Conservation (phyloP, 2,888 invertebrate species). For the Thymelicus sylvestris region DNA sequence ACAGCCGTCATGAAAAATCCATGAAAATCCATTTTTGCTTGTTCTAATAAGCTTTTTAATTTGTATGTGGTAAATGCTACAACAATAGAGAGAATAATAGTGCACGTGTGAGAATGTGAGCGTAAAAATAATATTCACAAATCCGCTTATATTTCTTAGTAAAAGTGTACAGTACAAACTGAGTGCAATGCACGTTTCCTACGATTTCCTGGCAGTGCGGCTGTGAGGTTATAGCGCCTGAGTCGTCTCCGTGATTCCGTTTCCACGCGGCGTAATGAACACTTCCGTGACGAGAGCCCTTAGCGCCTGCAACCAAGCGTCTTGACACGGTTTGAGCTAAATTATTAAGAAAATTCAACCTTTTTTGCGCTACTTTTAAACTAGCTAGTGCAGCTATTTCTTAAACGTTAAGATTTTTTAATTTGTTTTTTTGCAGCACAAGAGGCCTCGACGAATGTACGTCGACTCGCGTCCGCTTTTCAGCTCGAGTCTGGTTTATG, state of each 20-base stretch:
- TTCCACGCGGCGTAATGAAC: conserved; percentile 33
- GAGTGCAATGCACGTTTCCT: conserved; percentile 7
- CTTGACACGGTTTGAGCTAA: conserved; percentile 38
- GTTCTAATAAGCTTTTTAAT: no score
- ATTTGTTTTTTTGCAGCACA: conserved; percentile 28
- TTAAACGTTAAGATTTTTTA: conserved; percentile 21
- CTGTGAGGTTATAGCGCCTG: no score
- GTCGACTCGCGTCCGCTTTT: conserved; percentile 12
- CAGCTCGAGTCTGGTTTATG: conserved; percentile 19
- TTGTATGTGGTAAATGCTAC: no score
- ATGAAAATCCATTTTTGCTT: no score
- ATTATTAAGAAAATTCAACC: conserved; percentile 37
- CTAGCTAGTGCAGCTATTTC: conserved; percentile 36
- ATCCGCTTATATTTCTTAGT: no score
- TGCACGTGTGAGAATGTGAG: no score
- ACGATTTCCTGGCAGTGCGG: conserved; percentile 25
- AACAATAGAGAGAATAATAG: no score
- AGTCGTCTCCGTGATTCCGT: conserved; percentile 10
- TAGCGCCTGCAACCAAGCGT: conserved; percentile 30
- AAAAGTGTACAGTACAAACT: not conserved
- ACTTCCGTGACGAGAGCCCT: conserved; percentile 30
- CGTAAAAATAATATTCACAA: no score
- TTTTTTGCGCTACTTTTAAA: conserved; percentile 27
- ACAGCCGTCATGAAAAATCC: no score
- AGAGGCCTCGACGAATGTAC: conserved; percentile 19